These are phyloP conservation scores for Heterochromis multidens DNA, from an alignment of 2,113 vertebrate species.

Conservation along the genomic window DNA sequence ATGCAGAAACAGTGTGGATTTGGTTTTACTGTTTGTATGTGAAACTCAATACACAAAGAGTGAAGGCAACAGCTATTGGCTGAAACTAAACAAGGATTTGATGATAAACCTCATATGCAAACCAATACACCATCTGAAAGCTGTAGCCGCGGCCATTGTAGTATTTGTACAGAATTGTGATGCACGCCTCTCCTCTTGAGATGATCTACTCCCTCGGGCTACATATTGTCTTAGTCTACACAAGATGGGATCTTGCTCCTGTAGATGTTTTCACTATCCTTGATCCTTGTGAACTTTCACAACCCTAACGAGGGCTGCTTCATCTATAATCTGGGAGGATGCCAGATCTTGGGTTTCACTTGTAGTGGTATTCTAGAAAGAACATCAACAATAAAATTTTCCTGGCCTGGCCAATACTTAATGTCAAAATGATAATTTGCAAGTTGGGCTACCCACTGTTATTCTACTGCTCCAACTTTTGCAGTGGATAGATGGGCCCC, in stretches of 20 bases:
- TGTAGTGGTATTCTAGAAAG: neutral
- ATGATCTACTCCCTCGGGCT: neutral
- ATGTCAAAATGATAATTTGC: neutral
- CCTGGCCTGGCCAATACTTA: neutral
- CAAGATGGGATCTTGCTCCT: neutral
- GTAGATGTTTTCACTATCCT: neutral
- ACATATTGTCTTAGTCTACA: neutral
- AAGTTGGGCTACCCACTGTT: neutral
- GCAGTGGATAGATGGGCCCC: neutral
- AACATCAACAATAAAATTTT: neutral
- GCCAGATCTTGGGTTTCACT: neutral
- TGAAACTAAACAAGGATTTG: no score
- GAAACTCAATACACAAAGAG: no score
- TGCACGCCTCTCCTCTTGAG: rapidly evolving
- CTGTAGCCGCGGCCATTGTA: neutral
- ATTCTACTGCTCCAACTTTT: neutral
- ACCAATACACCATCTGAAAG: neutral
- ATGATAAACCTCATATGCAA: neutral
- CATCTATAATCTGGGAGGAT: neutral
- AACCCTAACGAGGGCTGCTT: neutral
- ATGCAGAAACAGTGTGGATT: no score
- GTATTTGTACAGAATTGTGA: no score
- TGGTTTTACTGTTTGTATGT: no score
- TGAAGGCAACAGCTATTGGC: no score
- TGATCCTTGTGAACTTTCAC: neutral